Evolutionary conservation across 2,888 invertebrate genomes (phyloP), one percentile per base, ranked within the genome.

Genomic region (Hypomecis punctinalis): DNA sequence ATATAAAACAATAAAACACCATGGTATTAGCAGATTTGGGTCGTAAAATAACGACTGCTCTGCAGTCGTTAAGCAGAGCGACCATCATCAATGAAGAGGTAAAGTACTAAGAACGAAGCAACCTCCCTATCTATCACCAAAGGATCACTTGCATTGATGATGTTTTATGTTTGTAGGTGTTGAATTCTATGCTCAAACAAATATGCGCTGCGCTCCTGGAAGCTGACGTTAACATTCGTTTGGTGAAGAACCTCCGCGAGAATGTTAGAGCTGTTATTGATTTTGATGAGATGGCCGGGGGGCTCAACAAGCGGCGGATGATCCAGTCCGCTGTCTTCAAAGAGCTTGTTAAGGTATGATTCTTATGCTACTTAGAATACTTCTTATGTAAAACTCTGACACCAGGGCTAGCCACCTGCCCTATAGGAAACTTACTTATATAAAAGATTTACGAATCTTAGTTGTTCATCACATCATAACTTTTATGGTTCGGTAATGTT

Each of bases 1-100:
- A 70, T 68, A 64, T 67, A 68, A 76, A 47, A 63, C 72, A 76
- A 70, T 67, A 70, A 70, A 76, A 72, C 85, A 96, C 94, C 87
- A 99, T 99, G 99, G 99, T 99, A 89, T 97, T 99, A 95, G 99
- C 99, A 82, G 99, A 99, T 95, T 96, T 99, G 89, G 99, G 99
- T 86, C 96, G 99, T 86, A 99, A 99, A 94, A 99, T 99, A 87
- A 99, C 99, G 83, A 97, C 98, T 90, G 99, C 99, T 71, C 94
- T 99, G 90, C 97, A 99, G 88, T 99, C 99, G 60, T 94, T 99
- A 75, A 99, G 99, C 93, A 98, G 98, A 94, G 99, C 99, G 68
- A 99, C 99, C 53, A 97, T 99, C 72, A 99, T 99, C 80, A 99
- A 99, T 94, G 98, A 99, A 94, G 99, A 99, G 95, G 98, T 97